Evolutionary conservation across 1,140 invertebrate species (phyloP).

Genomic region (Anagrus nilaparvatae): DNA sequence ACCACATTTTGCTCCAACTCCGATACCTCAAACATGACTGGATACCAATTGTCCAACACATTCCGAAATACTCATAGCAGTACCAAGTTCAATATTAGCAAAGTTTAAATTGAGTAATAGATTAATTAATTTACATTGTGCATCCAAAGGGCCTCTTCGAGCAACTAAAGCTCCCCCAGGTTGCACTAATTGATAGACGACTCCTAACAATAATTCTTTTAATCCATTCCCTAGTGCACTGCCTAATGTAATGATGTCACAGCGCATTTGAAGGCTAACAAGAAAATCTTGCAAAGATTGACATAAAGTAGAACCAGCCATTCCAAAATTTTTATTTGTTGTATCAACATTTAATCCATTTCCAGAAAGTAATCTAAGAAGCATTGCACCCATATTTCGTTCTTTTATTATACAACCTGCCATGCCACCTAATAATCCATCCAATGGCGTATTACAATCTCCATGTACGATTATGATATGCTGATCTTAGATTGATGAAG

Average conservation of each 20-base stretch:
- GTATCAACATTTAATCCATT: constrained; percentile 43
- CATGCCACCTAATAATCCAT: constrained; percentile 40
- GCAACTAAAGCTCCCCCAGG: constrained; percentile 59
- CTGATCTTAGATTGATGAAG: constrained; percentile 62
- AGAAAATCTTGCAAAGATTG: constrained; percentile 64
- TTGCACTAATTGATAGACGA: constrained; percentile 61
- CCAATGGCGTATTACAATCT: constrained; percentile 39
- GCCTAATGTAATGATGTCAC: constrained; percentile 49
- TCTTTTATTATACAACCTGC: constrained; percentile 56
- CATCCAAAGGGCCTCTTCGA: constrained; percentile 69
- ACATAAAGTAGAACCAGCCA: constrained; percentile 68
- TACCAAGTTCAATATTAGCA: constrained; percentile 56
- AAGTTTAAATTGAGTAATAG: constrained; percentile 57
- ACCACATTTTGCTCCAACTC: constrained; percentile 35
- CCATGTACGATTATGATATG: constrained; percentile 76
- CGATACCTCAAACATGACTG: constrained; percentile 31
- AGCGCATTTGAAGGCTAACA: constrained; percentile 56
- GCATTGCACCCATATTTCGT: constrained; percentile 59
- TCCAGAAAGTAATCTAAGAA: constrained; percentile 62
- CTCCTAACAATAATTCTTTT: constrained; percentile 57
- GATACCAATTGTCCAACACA: constrained; percentile 50
- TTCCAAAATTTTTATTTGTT: constrained; percentile 42
- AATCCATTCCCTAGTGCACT: constrained; percentile 50
- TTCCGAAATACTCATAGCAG: constrained; percentile 64
- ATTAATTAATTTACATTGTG: constrained; percentile 63